Percentiles rank a stretch among this genome's conserved stretches.
phyloP scores from a whole-genome alignment of 30 jellyfish, hydroid and myxozoan species.

The Catostylus mosaicus region DNA sequence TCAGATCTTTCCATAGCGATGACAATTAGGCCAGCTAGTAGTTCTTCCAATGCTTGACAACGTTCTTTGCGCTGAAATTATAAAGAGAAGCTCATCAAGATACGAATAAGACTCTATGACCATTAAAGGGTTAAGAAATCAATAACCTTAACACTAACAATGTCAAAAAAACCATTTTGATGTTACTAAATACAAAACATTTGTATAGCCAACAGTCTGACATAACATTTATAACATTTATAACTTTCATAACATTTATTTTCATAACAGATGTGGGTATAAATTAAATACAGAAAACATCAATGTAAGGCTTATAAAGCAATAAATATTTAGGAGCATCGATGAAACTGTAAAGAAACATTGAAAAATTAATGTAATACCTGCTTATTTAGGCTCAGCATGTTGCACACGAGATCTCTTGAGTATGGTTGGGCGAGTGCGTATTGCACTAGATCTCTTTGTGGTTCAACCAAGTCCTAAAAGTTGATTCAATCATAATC shows the following conservation, averaged over 20 bases:
- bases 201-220: no score
- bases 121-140: background rate
- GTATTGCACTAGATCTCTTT: constrained; percentile 81
- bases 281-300: no score
- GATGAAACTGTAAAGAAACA: background rate
- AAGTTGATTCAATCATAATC: background rate
- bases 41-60: constrained; percentile 95
- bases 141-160: background rate
- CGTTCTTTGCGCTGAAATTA: constrained; percentile 84
- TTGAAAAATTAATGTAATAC: constrained; percentile 10
- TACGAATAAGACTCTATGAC: no score
- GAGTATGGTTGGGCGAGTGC: constrained; percentile 97
- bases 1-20: constrained; percentile 97
- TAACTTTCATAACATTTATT: no score
- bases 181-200: no score
- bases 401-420: constrained; percentile 91
- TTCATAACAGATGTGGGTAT: no score
- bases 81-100: no score
- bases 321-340: no score
- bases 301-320: no score
- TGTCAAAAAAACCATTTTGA: no score
- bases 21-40: constrained; percentile 88
- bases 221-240: no score
- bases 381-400: constrained; percentile 97
- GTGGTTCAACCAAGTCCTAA: constrained; percentile 94